Evolutionary conservation across 1,140 invertebrate species (phyloP).

Genomic region (Euglossa dilemma): DNA sequence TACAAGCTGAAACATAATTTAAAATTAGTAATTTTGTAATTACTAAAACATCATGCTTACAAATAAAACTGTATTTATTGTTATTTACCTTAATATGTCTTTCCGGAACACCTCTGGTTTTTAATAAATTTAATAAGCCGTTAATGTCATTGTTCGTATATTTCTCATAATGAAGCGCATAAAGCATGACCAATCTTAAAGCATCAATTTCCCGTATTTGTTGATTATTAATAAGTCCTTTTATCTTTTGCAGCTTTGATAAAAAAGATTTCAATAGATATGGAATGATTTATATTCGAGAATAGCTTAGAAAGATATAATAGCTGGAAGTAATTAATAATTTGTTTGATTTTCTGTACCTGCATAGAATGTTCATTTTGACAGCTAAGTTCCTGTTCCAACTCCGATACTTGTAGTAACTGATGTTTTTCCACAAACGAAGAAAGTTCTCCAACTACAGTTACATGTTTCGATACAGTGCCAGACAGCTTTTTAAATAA

Average conservation of each 20-base stretch:
- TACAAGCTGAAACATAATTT: conserved; percentile 84
- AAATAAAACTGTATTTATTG: neutral
- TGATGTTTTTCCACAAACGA: conserved; percentile 90
- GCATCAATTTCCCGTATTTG: conserved; percentile 91
- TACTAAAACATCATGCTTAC: neutral
- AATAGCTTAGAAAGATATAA: neutral
- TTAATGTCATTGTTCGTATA: conserved; percentile 93
- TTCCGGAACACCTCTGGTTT: conserved; percentile 86
- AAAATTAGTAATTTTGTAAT: neutral
- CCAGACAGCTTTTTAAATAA: conserved; percentile 99
- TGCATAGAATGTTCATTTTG: conserved; percentile 96
- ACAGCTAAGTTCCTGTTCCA: conserved; percentile 97
- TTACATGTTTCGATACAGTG: conserved; percentile 98
- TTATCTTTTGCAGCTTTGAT: conserved; percentile 85
- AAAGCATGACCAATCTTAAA: conserved; percentile 94
- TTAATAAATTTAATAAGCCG: conserved; percentile 88
- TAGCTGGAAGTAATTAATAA: neutral
- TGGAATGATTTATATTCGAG: too few species aligned
- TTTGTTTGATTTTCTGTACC: conserved; percentile 75
- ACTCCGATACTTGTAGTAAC: conserved; percentile 96
- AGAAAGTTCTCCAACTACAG: conserved; percentile 97
- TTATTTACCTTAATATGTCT: conserved; percentile 81
- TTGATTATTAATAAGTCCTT: conserved; percentile 87
- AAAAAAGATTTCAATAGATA: conserved; percentile 39
- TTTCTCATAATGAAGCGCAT: conserved; percentile 95